Base-by-base conservation (phyloP, 2,888 invertebrate species). In the Cerceris ruficornis region DNA sequence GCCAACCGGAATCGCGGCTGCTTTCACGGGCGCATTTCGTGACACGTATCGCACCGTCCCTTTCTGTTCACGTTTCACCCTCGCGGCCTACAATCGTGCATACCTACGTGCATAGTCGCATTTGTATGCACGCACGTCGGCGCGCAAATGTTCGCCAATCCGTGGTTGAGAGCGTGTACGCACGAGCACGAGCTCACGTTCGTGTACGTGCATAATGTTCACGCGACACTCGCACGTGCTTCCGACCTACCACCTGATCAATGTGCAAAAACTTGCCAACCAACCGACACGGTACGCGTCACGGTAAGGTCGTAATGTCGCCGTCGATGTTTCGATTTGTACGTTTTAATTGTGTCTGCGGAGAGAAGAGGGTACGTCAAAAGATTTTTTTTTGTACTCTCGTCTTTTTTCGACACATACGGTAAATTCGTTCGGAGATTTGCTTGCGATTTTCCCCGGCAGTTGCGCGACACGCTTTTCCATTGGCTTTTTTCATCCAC, bases 1-100 rank as follows among this genome's bases (percentile, higher is more conserved):
- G 62, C 74, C 73, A 64, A 74, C 77, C 83, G 73, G 74, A 75
- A 77, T 81, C 73, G 71, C 54, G 67, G 11, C 58, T 28, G 69
- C 72, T 70, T 73, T 72, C 79, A 60, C 69, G 59, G 65, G 54
- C 54, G 71, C 52, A 46, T 55, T 66, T 62, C 58, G 39, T 55
- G 55, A 13, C 52, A n/a, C n/a, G 52, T 52, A 46, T 52, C 17
- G 7, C n/a, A 46, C n/a, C 17, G 1, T 17, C 9, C 55, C 7
- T 17, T 17, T 17, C 9, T 55, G 28, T 55, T 55, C 50, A n/a
- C 50, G 28, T 28, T 46, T 7, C 17, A 17, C 17, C 55, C 17
- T 17, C 50, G n/a, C n/a, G 6, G 50, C 8, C 46, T 28, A 54
- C n/a, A n/a, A 13, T 7, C n/a, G n/a, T 52, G 52, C 11, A 55